Evolutionary conservation across 1,140 invertebrate species (phyloP).

Genomic region (Aphaenogaster ashmeadi): DNA sequence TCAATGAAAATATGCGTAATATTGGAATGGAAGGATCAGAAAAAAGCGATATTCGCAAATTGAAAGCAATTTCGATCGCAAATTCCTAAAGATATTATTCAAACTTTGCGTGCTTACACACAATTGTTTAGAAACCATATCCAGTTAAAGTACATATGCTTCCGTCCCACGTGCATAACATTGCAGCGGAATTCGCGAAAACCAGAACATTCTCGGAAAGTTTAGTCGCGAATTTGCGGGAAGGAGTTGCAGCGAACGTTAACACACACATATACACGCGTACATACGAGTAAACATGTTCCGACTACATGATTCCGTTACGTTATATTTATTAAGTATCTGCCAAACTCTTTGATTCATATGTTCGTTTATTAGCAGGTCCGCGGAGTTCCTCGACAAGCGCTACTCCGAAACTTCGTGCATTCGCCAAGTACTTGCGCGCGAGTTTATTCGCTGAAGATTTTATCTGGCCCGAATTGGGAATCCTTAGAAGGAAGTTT

Average conservation of each 20-base stretch:
- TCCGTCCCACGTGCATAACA: too few species aligned
- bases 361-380: slow-evolving; percentile 36
- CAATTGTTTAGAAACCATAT: not conserved
- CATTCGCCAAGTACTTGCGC: slow-evolving; percentile 4
- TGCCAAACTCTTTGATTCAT: slow-evolving; percentile 41
- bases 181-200: slow-evolving; percentile 17
- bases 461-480: slow-evolving; percentile 30
- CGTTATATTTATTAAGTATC: slow-evolving; percentile 34
- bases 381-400: slow-evolving; percentile 15
- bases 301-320: not conserved
- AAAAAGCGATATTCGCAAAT: not conserved
- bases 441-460: not conserved
- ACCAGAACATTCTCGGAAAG: slow-evolving; percentile 5
- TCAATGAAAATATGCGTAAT: not conserved
- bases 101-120: not conserved
- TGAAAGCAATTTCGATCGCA: not conserved
- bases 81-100: not conserved
- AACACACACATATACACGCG: not conserved
- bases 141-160: slow-evolving; percentile 9
- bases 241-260: not conserved
- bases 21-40: not conserved
- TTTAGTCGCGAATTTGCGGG: slow-evolving; percentile 3
- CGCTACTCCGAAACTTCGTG: slow-evolving; percentile 18
- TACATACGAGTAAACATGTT: not conserved
- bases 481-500: not conserved